Conservation (phyloP, 2,113 vertebrate species). For the Scartelaos histophorus region DNA sequence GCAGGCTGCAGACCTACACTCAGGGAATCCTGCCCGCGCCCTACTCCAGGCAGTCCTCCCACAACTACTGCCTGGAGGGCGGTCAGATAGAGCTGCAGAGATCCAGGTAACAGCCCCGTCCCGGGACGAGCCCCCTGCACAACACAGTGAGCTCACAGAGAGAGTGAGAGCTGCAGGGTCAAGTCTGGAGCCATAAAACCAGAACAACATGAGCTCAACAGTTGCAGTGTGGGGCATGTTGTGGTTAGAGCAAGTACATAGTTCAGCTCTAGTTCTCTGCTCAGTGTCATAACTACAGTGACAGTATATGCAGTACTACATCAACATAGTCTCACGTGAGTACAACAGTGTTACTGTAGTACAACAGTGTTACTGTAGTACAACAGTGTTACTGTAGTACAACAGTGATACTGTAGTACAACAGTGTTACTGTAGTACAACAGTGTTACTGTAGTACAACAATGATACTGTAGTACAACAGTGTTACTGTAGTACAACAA, state of each 20-base stretch:
- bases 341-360: background rate
- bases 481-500: too few species aligned
- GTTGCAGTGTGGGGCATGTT: background rate
- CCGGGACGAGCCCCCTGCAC: background rate
- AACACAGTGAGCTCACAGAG: background rate
- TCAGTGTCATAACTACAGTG: background rate
- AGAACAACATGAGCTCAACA: constrained; percentile 1
- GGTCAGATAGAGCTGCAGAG: constrained; percentile 87
- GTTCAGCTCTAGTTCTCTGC: background rate
- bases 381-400: background rate
- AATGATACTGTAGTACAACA: too few species aligned
- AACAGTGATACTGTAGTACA: background rate
- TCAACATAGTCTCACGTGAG: constrained; percentile 1
- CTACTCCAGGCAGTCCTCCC: constrained; percentile 81
- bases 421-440: background rate
- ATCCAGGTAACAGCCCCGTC: constrained; percentile 81
- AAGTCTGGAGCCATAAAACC: background rate
- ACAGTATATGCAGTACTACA: background rate
- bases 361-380: background rate
- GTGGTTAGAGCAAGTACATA: background rate
- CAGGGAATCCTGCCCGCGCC: constrained; percentile 86
- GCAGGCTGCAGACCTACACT: constrained; percentile 93
- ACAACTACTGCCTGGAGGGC: constrained; percentile 78
- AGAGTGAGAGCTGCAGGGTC: background rate
- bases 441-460: too few species aligned